These are phyloP conservation scores for Camelus bactrianus DNA, from an alignment of 2,113 vertebrate genomes.

Conservation along the genomic window DNA sequence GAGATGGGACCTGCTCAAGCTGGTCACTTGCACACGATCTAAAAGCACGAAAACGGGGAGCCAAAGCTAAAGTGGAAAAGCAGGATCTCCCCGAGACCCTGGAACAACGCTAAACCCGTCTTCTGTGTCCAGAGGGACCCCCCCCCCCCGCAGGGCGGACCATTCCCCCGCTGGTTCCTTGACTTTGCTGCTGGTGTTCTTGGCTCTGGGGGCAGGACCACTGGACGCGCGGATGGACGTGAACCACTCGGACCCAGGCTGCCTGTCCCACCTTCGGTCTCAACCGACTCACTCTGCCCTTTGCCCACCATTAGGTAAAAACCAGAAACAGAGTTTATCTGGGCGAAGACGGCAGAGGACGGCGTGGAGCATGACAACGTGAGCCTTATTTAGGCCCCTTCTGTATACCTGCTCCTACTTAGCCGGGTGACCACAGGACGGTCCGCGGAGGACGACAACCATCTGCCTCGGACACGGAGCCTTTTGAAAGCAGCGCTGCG, in stretches of 20 bases:
- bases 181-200: rapidly evolving
- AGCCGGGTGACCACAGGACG: neutral
- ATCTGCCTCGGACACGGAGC: neutral
- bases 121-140: neutral
- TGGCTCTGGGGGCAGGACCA: rapidly evolving
- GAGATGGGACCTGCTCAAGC: neutral
- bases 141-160: rapidly evolving
- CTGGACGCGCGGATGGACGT: rapidly evolving
- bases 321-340: rapidly evolving
- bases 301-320: neutral
- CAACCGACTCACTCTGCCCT: rapidly evolving
- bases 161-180: rapidly evolving
- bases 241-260: rapidly evolving
- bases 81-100: neutral
- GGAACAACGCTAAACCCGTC: rapidly evolving
- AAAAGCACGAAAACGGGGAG: neutral
- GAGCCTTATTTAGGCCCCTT: rapidly evolving
- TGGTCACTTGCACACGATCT: neutral
- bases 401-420: neutral
- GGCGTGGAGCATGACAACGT: rapidly evolving
- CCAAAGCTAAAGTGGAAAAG: neutral
- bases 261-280: rapidly evolving
- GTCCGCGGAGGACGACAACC: slow-evolving; percentile 19
- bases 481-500: slow-evolving; percentile 44
- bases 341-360: neutral